A percentile compares a stretch with the other conserved stretches of the same genome.
Conservation (phyloP, 2,797 vertebrate genomes). For the Eleutherodactylus coqui region DNA sequence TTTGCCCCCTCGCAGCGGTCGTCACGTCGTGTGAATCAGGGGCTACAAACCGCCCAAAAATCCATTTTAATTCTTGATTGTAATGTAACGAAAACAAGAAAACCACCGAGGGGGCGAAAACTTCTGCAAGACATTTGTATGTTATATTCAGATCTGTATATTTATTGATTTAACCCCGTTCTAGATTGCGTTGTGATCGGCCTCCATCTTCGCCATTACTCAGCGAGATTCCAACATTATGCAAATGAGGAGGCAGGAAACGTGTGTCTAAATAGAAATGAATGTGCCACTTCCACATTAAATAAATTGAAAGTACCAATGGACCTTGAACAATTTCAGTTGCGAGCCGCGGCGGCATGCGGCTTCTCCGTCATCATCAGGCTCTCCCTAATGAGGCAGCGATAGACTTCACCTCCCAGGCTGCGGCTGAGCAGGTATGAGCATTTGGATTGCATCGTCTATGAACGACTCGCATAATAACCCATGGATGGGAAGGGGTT, state of each 20-base stretch:
- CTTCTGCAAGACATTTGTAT: too few species aligned
- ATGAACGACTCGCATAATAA: too few species aligned
- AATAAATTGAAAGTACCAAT: slow-evolving; percentile 15
- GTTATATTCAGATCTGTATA: not conserved
- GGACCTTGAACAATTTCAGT: not conserved
- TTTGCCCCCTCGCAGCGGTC: too few species aligned
- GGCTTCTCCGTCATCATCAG: not conserved
- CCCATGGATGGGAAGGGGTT: not conserved
- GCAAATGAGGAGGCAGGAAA: not conserved
- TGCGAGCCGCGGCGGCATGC: not conserved
- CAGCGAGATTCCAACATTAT: not conserved
- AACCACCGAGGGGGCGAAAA: too few species aligned
- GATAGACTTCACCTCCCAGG: not conserved
- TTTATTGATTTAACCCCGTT: not conserved
- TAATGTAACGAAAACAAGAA: too few species aligned
- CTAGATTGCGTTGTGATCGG: not conserved
- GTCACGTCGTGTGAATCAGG: too few species aligned
- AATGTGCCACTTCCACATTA: slow-evolving; percentile 3
- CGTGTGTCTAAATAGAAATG: not conserved
- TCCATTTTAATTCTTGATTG: too few species aligned
- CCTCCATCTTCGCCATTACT: not conserved
- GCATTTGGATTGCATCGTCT: not conserved
- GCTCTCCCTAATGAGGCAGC: not conserved
- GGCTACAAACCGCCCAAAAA: too few species aligned
- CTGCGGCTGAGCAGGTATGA: not conserved